These are phyloP conservation scores for Coelopa frigida DNA, from an alignment of 1,140 invertebrate species.

Conservation along the genomic window DNA sequence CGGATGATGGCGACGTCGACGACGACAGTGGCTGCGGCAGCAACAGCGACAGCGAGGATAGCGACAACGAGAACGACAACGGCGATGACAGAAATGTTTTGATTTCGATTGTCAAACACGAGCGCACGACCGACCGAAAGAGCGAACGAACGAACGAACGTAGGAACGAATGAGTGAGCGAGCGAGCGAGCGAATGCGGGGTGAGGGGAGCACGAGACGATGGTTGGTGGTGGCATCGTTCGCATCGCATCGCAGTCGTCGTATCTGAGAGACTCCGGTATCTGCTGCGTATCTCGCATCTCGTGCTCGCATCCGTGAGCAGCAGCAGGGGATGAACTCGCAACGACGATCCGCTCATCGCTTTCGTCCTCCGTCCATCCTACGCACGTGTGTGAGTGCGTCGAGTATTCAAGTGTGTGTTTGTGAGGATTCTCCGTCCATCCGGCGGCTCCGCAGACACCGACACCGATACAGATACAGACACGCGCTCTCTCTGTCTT, in stretches of 20 bases:
- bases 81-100: constrained; percentile 29
- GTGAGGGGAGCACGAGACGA: constrained; percentile 6
- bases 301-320: constrained; percentile 16
- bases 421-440: too few relatives aligned
- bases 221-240: constrained; percentile 13
- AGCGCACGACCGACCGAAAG: not conserved
- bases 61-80: constrained; percentile 16
- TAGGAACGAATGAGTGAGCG: not conserved
- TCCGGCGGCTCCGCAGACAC: too few relatives aligned
- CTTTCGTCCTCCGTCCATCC: too few relatives aligned
- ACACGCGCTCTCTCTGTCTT: too few relatives aligned
- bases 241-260: too few relatives aligned
- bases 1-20: not conserved
- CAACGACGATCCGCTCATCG: too few relatives aligned
- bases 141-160: constrained; percentile 1
- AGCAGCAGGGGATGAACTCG: constrained; percentile 34
- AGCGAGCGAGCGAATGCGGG: not conserved
- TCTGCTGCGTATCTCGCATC: constrained; percentile 15
- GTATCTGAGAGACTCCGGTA: not conserved
- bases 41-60: constrained; percentile 2
- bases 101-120: constrained; percentile 14
- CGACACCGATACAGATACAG: too few relatives aligned
- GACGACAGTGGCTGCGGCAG: not conserved
- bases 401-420: too few relatives aligned
- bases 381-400: too few relatives aligned